Evolutionary conservation across 2,113 vertebrate species (phyloP).

Genomic region (Dromaius novaehollandiae): DNA sequence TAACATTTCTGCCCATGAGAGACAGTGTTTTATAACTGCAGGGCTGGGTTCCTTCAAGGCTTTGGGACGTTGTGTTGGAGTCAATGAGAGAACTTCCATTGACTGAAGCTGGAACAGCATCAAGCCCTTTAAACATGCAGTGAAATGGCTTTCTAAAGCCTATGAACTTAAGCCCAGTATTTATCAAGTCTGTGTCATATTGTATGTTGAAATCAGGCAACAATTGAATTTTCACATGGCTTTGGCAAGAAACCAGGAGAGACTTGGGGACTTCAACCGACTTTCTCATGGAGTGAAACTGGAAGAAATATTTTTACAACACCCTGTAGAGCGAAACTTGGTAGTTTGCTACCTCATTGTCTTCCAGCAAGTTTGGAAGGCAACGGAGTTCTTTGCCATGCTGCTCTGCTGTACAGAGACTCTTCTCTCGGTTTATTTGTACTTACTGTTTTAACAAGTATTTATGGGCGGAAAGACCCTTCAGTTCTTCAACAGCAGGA

Average conservation of each 20-base stretch:
- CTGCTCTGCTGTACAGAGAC: neutral
- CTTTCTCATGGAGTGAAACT: slow-evolving; percentile 44
- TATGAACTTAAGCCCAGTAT: slow-evolving; percentile 57
- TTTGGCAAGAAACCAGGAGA: slow-evolving; percentile 38
- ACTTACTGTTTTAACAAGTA: neutral
- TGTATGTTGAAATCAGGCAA: slow-evolving; percentile 58
- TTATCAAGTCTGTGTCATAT: slow-evolving; percentile 43
- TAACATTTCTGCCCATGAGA: neutral
- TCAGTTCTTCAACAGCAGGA: neutral
- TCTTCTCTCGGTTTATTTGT: neutral
- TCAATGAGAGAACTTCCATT: slow-evolving; percentile 29
- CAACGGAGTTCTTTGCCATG: neutral
- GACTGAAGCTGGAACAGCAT: slow-evolving; percentile 47
- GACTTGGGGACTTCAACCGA: neutral
- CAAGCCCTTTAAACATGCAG: slow-evolving; percentile 48
- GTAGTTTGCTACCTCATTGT: neutral
- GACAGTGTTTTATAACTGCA: neutral
- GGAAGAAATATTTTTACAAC: slow-evolving; percentile 38
- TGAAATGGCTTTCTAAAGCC: slow-evolving; percentile 11
- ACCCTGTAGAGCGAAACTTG: neutral
- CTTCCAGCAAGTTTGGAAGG: neutral
- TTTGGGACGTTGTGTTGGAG: neutral
- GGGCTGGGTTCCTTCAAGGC: slow-evolving; percentile 31
- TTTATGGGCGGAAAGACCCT: neutral
- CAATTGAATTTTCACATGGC: slow-evolving; percentile 52